Percentiles rank a stretch among this genome's conserved stretches.
These are phyloP conservation scores for Malaclemys terrapin DNA, from an alignment of 2,113 vertebrate genomes.

Conservation along the genomic window DNA sequence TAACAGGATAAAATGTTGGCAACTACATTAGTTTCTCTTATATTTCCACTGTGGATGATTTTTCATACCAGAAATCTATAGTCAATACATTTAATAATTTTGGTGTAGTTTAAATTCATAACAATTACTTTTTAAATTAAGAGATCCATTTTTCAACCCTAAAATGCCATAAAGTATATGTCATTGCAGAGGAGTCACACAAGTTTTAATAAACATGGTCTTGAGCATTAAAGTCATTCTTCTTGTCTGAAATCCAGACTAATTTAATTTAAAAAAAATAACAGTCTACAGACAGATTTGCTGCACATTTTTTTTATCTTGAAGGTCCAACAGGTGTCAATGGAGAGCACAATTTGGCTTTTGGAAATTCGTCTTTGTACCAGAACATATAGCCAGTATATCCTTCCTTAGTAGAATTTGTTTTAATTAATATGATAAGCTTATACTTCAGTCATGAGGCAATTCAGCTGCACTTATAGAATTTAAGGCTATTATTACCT, in stretches of 20 bases:
- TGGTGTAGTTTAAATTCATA: not conserved
- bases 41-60: not conserved
- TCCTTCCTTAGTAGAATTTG: not conserved
- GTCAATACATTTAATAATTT: not conserved
- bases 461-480: not conserved
- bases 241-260: not conserved
- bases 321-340: not conserved
- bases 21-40: not conserved
- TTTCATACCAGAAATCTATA: not conserved
- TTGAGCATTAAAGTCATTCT: not conserved
- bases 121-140: not conserved
- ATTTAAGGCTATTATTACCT: not conserved
- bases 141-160: not conserved
- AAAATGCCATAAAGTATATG: not conserved
- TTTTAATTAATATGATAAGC: not conserved
- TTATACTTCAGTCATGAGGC: not conserved
- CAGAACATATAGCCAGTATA: not conserved
- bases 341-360: not conserved
- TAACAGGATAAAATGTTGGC: not conserved
- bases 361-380: not conserved
- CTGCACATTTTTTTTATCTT: not conserved
- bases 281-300: not conserved
- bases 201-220: not conserved
- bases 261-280: not conserved
- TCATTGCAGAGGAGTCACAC: not conserved